Conservation (phyloP, 2,888 invertebrate species). For the Thereva nobilitata region DNA sequence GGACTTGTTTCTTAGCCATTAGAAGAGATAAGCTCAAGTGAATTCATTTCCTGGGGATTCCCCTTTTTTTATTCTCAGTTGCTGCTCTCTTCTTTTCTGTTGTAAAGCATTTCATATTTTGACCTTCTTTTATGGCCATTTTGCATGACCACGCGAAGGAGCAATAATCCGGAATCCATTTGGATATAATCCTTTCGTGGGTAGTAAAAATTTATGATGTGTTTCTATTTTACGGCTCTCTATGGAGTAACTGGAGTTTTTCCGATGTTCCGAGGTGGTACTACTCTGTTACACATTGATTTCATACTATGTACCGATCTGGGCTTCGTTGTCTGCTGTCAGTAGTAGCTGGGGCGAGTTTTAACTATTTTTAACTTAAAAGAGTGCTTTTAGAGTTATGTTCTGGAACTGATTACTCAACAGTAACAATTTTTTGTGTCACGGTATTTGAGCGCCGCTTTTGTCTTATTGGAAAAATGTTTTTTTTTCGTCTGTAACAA, state of each 20-base stretch:
- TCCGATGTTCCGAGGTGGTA: slow-evolving; percentile 12
- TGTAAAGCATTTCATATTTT: slow-evolving; percentile 26
- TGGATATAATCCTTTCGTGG: slow-evolving; percentile 39
- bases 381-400: slow-evolving; percentile 28
- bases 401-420: slow-evolving; percentile 30
- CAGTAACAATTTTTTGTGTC: background rate
- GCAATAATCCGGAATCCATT: slow-evolving; percentile 39
- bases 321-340: slow-evolving; percentile 3
- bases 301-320: slow-evolving; percentile 14
- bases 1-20: slow-evolving; percentile 7
- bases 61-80: background rate
- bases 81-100: no score
- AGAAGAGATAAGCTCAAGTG: slow-evolving; percentile 31
- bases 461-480: no score
- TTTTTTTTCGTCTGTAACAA: no score
- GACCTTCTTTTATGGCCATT: slow-evolving; percentile 39
- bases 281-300: slow-evolving; percentile 31
- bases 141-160: slow-evolving; percentile 41
- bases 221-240: slow-evolving; percentile 38
- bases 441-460: no score
- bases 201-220: slow-evolving; percentile 41
- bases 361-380: slow-evolving; percentile 19
- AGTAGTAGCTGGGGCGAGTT: slow-evolving; percentile 6
- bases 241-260: slow-evolving; percentile 18
- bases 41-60: slow-evolving; percentile 23